phyloP scores from a whole-genome alignment of 2,888 invertebrate genomes.

The Hirtodrosophila confusa region DNA sequence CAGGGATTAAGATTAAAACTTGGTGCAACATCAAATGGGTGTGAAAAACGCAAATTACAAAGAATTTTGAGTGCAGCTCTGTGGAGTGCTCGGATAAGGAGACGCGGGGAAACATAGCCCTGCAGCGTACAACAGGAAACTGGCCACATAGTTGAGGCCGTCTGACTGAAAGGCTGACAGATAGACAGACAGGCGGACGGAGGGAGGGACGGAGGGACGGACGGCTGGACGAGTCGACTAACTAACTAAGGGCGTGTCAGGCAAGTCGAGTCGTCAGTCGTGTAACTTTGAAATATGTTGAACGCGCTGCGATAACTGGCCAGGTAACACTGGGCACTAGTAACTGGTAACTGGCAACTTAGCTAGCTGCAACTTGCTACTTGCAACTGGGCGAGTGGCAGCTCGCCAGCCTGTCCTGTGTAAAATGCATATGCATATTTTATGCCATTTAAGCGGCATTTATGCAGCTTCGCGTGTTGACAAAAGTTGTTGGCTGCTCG shows the following conservation, averaged over 20 bases:
- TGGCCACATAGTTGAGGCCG: slow-evolving; percentile 65
- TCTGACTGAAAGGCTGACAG: slow-evolving; percentile 57
- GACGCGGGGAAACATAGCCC: neutral
- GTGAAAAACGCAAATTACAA: slow-evolving; percentile 80
- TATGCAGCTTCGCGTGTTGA: slow-evolving; percentile 78
- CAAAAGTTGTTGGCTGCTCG: slow-evolving; percentile 78
- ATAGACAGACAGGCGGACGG: slow-evolving; percentile 38
- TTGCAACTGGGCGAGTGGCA: slow-evolving; percentile 26
- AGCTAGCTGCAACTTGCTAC: slow-evolving; percentile 30
- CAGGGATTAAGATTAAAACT: slow-evolving; percentile 78
- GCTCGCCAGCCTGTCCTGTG: slow-evolving; percentile 15
- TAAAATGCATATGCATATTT: slow-evolving; percentile 75
- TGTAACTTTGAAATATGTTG: slow-evolving; percentile 79
- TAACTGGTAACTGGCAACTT: slow-evolving; percentile 36
- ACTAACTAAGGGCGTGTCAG: slow-evolving; percentile 78
- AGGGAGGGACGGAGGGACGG: slow-evolving; percentile 20
- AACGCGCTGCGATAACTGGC: slow-evolving; percentile 74
- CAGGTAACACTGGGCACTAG: slow-evolving; percentile 61
- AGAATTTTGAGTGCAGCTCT: slow-evolving; percentile 55
- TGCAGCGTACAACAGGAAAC: slow-evolving; percentile 64
- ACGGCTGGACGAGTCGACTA: slow-evolving; percentile 47
- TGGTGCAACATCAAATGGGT: slow-evolving; percentile 75
- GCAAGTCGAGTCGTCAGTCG: slow-evolving; percentile 72
- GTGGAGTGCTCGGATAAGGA: neutral
- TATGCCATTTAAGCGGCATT: slow-evolving; percentile 79